Percentiles rank a stretch among this genome's conserved stretches.
Conservation (phyloP, 2,797 vertebrate species). For the Rhinophrynus dorsalis region DNA sequence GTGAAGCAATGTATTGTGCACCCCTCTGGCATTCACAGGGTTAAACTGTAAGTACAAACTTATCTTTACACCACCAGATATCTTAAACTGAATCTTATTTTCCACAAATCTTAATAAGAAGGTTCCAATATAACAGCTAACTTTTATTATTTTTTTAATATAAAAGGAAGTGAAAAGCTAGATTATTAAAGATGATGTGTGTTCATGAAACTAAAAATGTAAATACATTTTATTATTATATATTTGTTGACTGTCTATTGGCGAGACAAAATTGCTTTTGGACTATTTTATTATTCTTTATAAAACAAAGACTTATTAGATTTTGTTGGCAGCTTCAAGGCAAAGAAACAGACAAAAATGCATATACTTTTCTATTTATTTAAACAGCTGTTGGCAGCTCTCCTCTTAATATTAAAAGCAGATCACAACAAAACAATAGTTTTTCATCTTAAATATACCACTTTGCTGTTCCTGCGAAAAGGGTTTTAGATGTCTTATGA, state of each 20-base stretch:
- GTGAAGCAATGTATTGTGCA: no score
- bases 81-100: background rate
- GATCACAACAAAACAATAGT: constrained; percentile 54
- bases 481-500: background rate
- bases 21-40: no score
- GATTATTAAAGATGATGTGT: no score
- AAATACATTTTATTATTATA: constrained; percentile 41
- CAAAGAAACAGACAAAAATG: constrained; percentile 60
- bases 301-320: constrained; percentile 71
- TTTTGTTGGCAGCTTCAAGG: constrained; percentile 64
- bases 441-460: constrained; percentile 24
- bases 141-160: background rate
- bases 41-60: no score
- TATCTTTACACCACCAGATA: background rate
- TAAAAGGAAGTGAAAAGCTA: background rate
- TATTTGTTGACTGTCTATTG: constrained; percentile 57
- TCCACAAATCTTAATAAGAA: no score
- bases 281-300: constrained; percentile 63
- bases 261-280: constrained; percentile 62
- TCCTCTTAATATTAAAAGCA: constrained; percentile 61
- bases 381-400: constrained; percentile 55
- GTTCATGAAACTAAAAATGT: constrained; percentile 24
- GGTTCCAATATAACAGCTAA: no score
- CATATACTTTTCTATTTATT: constrained; percentile 38
- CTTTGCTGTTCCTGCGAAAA: background rate